Evolutionary conservation across 1,140 invertebrate species (phyloP).

Genomic region (Paralvinella palmiformis): DNA sequence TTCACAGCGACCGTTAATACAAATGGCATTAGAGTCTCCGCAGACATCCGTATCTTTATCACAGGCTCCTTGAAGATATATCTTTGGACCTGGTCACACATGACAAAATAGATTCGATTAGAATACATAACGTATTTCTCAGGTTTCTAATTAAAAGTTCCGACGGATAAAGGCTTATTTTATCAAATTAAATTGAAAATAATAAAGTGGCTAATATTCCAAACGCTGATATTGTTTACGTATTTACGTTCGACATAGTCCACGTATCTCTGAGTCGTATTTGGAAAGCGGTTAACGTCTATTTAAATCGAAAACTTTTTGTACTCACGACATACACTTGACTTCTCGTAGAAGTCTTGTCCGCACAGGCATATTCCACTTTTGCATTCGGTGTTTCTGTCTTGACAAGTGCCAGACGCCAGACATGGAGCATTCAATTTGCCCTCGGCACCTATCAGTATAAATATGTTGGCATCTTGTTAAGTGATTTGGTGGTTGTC

Average conservation of each 20-base stretch:
- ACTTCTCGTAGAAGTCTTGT: neutral
- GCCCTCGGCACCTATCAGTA: neutral
- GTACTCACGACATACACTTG: neutral
- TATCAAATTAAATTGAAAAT: too few species aligned
- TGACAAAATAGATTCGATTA: neutral
- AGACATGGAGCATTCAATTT: neutral
- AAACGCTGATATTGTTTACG: too few species aligned
- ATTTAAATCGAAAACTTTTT: too few species aligned
- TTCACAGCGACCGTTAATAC: neutral
- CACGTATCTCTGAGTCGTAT: too few species aligned
- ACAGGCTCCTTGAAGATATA: neutral
- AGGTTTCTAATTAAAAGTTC: too few species aligned
- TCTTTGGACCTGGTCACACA: neutral
- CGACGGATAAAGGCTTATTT: too few species aligned
- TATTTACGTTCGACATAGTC: too few species aligned
- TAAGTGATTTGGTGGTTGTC: too few species aligned
- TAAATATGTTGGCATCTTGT: too few species aligned
- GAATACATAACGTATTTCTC: too few species aligned
- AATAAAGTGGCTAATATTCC: too few species aligned
- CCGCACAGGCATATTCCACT: neutral
- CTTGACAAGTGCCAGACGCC: neutral
- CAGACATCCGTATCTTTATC: neutral
- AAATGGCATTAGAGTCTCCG: neutral
- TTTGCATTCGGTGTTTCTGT: neutral
- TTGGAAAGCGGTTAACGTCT: too few species aligned